Evolutionary conservation across 64 coral and sea anemone genomes (phyloP).

Genomic region (Catalaphyllia jardinei): DNA sequence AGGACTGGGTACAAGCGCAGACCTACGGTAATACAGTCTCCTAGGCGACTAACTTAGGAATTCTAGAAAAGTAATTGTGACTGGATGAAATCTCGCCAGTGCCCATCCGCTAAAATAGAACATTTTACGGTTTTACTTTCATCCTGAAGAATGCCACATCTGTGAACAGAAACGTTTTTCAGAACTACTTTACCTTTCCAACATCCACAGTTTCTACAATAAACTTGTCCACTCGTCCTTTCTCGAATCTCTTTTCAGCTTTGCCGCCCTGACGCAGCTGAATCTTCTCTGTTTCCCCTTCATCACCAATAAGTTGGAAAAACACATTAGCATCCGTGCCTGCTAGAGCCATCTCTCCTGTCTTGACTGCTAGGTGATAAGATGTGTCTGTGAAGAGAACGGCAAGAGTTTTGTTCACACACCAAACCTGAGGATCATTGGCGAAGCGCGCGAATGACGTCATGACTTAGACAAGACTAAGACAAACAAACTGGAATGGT

Average conservation of each 20-base stretch:
- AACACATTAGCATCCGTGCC: constrained; percentile 96
- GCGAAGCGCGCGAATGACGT: no score
- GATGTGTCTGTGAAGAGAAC: constrained; percentile 63
- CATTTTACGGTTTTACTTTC: no score
- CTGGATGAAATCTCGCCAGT: no score
- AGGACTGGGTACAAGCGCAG: no score
- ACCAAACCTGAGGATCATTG: no score
- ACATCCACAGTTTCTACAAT: constrained; percentile 96
- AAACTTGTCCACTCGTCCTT: constrained; percentile 89
- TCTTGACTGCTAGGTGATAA: constrained; percentile 88
- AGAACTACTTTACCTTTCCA: constrained; percentile 51
- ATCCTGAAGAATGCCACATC: no score
- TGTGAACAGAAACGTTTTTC: not conserved
- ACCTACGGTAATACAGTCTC: no score
- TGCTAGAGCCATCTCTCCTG: constrained; percentile 80
- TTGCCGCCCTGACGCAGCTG: constrained; percentile 87
- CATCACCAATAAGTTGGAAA: constrained; percentile 87
- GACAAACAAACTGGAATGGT: no score
- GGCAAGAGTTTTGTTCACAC: not conserved
- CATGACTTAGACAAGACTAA: no score
- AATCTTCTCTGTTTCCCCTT: constrained; percentile 93
- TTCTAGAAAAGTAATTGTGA: no score
- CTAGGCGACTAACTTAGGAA: no score
- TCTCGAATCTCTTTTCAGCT: constrained; percentile 91
- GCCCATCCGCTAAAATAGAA: no score